Base-by-base conservation (phyloP, 2,888 invertebrate genomes). In the Schizaphis graminum region DNA sequence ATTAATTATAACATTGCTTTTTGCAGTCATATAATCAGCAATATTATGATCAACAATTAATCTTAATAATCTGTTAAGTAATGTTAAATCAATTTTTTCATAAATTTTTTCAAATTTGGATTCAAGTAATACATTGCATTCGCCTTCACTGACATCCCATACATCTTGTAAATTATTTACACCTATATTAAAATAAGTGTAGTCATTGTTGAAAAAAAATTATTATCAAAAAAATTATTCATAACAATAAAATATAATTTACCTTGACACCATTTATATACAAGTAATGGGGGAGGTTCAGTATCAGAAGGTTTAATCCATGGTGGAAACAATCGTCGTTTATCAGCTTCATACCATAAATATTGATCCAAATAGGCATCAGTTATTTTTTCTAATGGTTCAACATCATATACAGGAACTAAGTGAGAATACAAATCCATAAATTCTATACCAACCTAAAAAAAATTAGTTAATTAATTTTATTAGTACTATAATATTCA, bases 1-100 rank as follows among this genome's bases (percentile, higher is more conserved):
- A 96, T 99, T 99, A 95, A 99, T 99, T 93, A 99, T 98, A n/a
- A 99, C 99, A 96, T 99, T 99, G 96, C 99, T 99, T 96, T 99
- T 99, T 4, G 99, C 99, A 0, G 99, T 99, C 99, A 99, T 99
- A 96, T 99, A 99, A 97, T 99, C 99, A 95, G 99, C 99, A 95
- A 99, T 99, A 96, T 99, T 99, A 96, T 99, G 99, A 96, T 99
- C 99, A 86, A 99, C 99, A 95, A 99, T 99, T 93, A 99, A 96
- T 95, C 99, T 97, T 92, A 99, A 96, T 95, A 99, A 96, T 96
- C 99, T 97, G 96, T 99, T 99, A 67, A 99, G 97, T 49, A 99
- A 96, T 0, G 99, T 99, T 96, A 99, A 97, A 97, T 99, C 99
- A 95, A 99, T 99, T 96, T 99, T 99, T 96, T 99, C 99, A 95